Base-by-base conservation (phyloP, 2,113 vertebrate species). In the Cnemophilus loriae region DNA sequence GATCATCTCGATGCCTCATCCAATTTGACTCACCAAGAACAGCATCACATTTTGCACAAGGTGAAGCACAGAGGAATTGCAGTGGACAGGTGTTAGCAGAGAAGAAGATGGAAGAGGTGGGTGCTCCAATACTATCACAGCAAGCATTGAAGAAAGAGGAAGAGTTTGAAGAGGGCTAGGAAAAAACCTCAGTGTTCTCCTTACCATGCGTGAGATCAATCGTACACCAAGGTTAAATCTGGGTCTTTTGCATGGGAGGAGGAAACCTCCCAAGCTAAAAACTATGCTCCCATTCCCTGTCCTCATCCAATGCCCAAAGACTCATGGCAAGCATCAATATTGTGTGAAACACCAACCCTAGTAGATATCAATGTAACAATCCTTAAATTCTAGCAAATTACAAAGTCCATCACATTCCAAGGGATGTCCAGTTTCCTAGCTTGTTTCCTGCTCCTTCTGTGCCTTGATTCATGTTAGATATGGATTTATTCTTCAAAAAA, bases 401-500 rank as follows among this genome's bases (percentile, higher is more conserved):
- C 32, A 52, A 84, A 80, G 57, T 33, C 37, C n/a, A 57, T 44
- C 61, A 56, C 6, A 76, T n/a, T 20, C 10, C 60, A 60, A 5
- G 18, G 21, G 13, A 57, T 50, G 42, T 28, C 52, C 59, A 28
- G 10, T 77, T 84, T 63, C 64, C 30, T 37, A 33, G 16, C 24
- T 74, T 92, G 53, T 70, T 70, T 90, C 56, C 64, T 86, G 55
- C 55, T 92, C 42, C 11, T 80, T 84, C 52, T 85, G 35, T 82
- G 65, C 49, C 17, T 89, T 87, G 21, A 37, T 46, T 91, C 20
- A 33, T 35, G 37, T 28, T 63, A 75, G 52, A 71, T 13, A n/a
- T 71, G 27, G 13, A 53, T 85, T 92, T 90, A 80, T 46, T 75
- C 52, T 64, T 90, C 35, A 69, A 32, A 79, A 93, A 84, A 91